Percentiles rank a stretch among this genome's conserved stretches.
These are phyloP conservation scores for Poeciliopsis presidionis DNA, from an alignment of 2,797 vertebrate species.

Conservation along the genomic window DNA sequence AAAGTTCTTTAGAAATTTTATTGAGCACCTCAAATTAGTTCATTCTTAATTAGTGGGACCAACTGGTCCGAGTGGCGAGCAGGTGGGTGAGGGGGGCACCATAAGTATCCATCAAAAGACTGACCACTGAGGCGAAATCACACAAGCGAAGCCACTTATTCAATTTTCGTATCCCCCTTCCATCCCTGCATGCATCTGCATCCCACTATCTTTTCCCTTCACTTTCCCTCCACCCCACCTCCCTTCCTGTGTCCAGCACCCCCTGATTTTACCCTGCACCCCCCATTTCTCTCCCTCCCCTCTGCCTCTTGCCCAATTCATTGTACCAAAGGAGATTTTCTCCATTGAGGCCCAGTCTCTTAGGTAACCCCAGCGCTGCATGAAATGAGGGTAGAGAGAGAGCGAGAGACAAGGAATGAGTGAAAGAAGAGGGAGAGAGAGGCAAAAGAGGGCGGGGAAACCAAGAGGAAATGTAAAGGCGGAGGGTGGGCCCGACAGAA, in stretches of 20 bases:
- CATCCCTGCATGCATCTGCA: slow-evolving; percentile 69
- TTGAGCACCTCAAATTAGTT: not conserved
- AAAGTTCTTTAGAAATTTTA: not conserved
- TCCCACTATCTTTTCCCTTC: slow-evolving; percentile 69
- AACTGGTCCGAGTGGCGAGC: slow-evolving; percentile 25
- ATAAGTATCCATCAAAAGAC: slow-evolving; percentile 47
- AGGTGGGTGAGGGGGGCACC: not conserved
- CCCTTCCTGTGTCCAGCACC: slow-evolving; percentile 46
- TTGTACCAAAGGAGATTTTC: slow-evolving; percentile 87
- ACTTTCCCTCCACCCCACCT: slow-evolving; percentile 41
- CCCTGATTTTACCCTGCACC: slow-evolving; percentile 37
- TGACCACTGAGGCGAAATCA: slow-evolving; percentile 67
- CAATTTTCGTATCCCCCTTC: slow-evolving; percentile 62
- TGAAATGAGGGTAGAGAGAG: slow-evolving; percentile 83
- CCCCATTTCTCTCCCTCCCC: slow-evolving; percentile 36
- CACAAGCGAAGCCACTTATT: slow-evolving; percentile 71
- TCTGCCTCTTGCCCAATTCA: slow-evolving; percentile 77
- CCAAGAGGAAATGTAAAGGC: slow-evolving; percentile 75
- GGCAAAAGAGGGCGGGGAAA: slow-evolving; percentile 72
- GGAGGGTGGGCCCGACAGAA: slow-evolving; percentile 77
- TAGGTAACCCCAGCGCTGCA: slow-evolving; percentile 87
- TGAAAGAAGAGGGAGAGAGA: slow-evolving; percentile 60
- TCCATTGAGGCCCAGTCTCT: slow-evolving; percentile 87
- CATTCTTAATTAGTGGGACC: slow-evolving; percentile 5
- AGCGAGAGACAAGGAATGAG: slow-evolving; percentile 63